Evolutionary conservation across 2,888 invertebrate species (phyloP).

Genomic region (Xanthia icteritia): DNA sequence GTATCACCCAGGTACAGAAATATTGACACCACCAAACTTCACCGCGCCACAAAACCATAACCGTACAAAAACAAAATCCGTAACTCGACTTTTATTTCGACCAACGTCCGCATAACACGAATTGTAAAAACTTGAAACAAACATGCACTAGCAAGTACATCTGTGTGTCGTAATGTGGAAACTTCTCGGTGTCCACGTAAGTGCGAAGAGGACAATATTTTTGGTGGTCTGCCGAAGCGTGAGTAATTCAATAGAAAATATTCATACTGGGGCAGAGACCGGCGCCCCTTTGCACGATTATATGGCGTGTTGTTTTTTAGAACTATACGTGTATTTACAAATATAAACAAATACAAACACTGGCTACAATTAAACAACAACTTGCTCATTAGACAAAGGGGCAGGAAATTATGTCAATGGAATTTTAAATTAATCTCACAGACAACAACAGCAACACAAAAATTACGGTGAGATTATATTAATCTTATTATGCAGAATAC

Average conservation of each 20-base stretch:
- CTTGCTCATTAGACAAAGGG: background rate
- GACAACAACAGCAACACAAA: background rate
- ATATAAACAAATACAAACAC: background rate
- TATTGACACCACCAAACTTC: background rate
- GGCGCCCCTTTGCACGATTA: conserved; percentile 73
- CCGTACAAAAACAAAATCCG: conserved; percentile 21
- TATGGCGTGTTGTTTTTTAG: conserved; percentile 72
- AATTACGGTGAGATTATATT: background rate
- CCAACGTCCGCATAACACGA: conserved; percentile 51
- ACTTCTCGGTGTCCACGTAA: conserved; percentile 81
- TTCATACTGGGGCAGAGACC: conserved; percentile 86
- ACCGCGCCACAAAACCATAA: conserved; percentile 1
- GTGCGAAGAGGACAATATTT: conserved; percentile 89
- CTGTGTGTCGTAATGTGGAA: conserved; percentile 70
- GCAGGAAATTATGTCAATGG: background rate
- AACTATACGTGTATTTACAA: background rate
- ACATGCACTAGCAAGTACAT: conserved; percentile 63
- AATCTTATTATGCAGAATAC: background rate
- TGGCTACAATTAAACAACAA: background rate
- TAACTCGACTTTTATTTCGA: conserved; percentile 39
- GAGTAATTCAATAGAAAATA: conserved; percentile 90
- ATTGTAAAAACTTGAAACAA: conserved; percentile 61
- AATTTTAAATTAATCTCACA: background rate
- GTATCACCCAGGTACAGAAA: background rate
- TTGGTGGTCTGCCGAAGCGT: conserved; percentile 87